Conservation (phyloP, 2,888 invertebrate species). For the Epistrophella euchroma region DNA sequence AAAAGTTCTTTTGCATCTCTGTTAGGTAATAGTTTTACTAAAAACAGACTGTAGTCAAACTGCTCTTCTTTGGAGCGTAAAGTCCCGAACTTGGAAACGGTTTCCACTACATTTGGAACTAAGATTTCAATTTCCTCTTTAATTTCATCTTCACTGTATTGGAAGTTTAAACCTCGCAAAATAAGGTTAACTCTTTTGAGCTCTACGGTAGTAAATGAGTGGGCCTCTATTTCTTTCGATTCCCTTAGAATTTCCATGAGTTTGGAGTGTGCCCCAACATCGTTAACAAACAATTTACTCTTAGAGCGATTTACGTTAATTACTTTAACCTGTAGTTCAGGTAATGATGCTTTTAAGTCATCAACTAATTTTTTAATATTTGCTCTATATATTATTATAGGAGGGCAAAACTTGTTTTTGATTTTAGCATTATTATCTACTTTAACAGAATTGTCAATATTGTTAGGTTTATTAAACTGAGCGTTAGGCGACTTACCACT, state of each 20-base stretch:
- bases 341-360: not conserved
- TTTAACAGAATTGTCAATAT: too few relatives aligned
- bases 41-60: not conserved
- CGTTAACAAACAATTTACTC: not conserved
- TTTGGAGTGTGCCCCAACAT: conserved; percentile 6
- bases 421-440: not conserved
- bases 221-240: not conserved
- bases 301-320: not conserved
- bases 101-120: not conserved
- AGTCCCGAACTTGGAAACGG: not conserved
- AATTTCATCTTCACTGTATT: not conserved
- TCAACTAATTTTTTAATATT: conserved; percentile 10
- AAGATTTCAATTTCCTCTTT: not conserved
- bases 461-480: too few relatives aligned
- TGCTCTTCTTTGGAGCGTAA: not conserved
- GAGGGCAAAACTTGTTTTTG: not conserved
- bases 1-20: not conserved
- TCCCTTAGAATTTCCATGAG: not conserved
- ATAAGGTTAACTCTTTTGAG: not conserved
- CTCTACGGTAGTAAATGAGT: not conserved
- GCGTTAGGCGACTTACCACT: too few relatives aligned
- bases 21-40: not conserved
- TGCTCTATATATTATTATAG: not conserved
- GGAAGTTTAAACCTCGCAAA: not conserved
- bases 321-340: not conserved